A percentile compares a stretch with the other conserved stretches of the same genome.
Conservation (phyloP, 2,113 vertebrate genomes). For the Ceyx margarethae region DNA sequence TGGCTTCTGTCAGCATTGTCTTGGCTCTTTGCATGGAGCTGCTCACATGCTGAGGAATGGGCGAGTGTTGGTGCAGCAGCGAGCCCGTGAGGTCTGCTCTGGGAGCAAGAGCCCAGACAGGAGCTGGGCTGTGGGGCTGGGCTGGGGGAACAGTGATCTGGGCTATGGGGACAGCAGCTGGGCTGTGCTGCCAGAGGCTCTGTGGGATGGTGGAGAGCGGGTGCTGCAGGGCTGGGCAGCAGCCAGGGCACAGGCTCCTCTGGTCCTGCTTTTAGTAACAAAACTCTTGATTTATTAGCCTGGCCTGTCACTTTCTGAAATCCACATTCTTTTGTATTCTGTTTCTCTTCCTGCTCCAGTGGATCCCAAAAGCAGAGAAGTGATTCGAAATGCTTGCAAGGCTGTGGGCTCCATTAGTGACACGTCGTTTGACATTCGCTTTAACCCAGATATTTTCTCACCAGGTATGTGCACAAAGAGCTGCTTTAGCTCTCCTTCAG, state of each 20-base stretch:
- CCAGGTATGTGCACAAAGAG: constrained; percentile 78
- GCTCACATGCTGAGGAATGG: neutral
- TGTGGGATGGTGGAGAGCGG: neutral
- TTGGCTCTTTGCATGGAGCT: neutral
- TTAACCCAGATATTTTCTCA: constrained; percentile 98
- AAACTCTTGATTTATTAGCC: neutral
- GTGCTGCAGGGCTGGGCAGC: neutral
- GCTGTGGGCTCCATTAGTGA: constrained; percentile 93
- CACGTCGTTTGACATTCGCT: constrained; percentile 94
- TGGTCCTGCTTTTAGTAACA: neutral
- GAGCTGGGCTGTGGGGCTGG: too few species aligned
- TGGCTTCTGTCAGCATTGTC: neutral
- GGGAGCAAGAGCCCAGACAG: neutral
- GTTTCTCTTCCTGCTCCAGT: constrained; percentile 36
- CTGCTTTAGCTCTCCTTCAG: neutral
- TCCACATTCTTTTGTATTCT: neutral
- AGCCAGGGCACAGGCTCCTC: accelerated
- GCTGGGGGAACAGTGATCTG: too few species aligned
- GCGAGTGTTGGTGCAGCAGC: neutral
- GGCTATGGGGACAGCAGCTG: neutral
- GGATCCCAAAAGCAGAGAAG: constrained; percentile 93
- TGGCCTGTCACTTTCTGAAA: neutral
- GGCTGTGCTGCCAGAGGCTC: neutral
- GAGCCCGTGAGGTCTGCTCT: neutral
- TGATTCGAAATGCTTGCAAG: constrained; percentile 94